phyloP scores from a whole-genome alignment of 2,797 vertebrate genomes.

The Sebastes trivittatus region DNA sequence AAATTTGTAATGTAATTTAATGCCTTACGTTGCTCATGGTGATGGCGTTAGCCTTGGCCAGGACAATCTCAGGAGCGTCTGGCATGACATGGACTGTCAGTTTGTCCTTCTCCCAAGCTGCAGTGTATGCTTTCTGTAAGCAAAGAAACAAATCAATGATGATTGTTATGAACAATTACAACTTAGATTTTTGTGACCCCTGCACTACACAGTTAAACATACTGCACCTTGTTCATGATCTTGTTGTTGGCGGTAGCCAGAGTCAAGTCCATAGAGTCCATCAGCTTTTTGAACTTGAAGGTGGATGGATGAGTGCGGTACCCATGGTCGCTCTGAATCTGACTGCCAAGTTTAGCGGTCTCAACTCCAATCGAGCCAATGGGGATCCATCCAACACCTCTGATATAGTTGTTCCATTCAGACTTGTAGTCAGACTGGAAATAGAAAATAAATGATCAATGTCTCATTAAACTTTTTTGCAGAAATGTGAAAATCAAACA shows the following conservation, averaged over 20 bases:
- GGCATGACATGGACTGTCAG: constrained; percentile 91
- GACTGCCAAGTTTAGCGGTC: constrained; percentile 86
- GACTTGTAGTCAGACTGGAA: constrained; percentile 88
- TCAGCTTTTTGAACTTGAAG: constrained; percentile 86
- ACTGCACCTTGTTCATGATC: constrained; percentile 85
- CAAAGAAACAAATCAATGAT: constrained; percentile 7
- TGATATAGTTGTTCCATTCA: constrained; percentile 83
- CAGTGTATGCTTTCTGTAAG: constrained; percentile 90
- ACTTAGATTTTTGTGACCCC: neutral
- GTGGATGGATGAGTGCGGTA: constrained; percentile 89
- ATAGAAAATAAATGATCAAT: neutral
- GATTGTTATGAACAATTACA: neutral
- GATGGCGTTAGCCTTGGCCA: constrained; percentile 84
- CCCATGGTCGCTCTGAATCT: constrained; percentile 87
- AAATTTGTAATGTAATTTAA: neutral
- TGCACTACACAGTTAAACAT: neutral
- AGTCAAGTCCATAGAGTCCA: constrained; percentile 90
- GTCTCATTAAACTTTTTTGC: neutral
- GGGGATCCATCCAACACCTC: constrained; percentile 89
- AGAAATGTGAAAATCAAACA: neutral
- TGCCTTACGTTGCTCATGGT: constrained; percentile 80
- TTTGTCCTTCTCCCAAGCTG: constrained; percentile 95
- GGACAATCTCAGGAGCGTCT: constrained; percentile 89
- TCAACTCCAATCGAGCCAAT: constrained; percentile 89
- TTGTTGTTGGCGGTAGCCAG: constrained; percentile 89